Base-by-base conservation (phyloP, 2,888 invertebrate species). In the Aelia acuminata region DNA sequence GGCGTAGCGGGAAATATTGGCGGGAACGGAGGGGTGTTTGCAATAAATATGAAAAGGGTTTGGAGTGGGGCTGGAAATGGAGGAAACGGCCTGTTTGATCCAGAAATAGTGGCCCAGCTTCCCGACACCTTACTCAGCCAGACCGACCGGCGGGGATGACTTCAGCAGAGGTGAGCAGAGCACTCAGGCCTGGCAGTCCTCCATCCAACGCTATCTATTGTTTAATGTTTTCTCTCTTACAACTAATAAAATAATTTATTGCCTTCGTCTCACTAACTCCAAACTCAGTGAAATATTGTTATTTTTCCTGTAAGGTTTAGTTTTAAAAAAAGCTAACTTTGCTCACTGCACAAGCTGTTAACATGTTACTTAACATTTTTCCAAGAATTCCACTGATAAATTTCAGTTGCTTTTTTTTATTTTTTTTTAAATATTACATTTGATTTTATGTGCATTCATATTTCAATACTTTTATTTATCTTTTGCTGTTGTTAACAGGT, bases 61-160 rank as follows among this genome's bases (percentile, higher is more conserved):
- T 11, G 80, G 80, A 80, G 80, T 80, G 80, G 80, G 80, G 80
- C 80, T 80, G 80, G 80, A 80, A 80, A 80, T n/a, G 22, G 43
- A 47, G 80, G 80, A 80, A 80, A 80, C 80, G 80, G 22, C 43
- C n/a, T 80, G 80, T 39, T 80, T 80, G 3, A 47, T 80, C 80
- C 43, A 80, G 80, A 80, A 80, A 80, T 80, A 80, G 80, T 80
- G 80, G 39, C 43, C n/a, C 13, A 35, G 22, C 80, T 80, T n/a
- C 3, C 39, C 22, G 80, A 47, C 80, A 47, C 80, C 80, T 43
- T 80, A 80, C 80, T 31, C 80, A 47, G 43, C 7, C 7, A 80
- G 80, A 47, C 80, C 43, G 43, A 11, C 22, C 4, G 80, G 80
- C 43, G n/a, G 43, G 43, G 43, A 80, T 80, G 80, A 80, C 80